Base-by-base conservation (phyloP, 2,113 vertebrate species). In the Tenebrosternarchus preto region DNA sequence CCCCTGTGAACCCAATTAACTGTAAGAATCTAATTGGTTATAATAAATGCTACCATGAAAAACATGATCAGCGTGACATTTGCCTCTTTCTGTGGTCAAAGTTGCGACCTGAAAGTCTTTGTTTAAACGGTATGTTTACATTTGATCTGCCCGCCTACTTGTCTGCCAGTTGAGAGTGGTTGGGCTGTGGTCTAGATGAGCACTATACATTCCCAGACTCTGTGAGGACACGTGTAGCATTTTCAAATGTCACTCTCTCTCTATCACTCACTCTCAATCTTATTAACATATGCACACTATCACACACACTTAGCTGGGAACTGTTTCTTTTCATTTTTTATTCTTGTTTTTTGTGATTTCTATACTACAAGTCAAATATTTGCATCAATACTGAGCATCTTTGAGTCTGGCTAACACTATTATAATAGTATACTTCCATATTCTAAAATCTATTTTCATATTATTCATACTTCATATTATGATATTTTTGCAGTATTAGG, bases 41-140 rank as follows among this genome's bases (percentile, higher is more conserved):
- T 56, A 84, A 81, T 84, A 84, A 84, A 84, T 78, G 76, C 77
- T 81, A 73, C 83, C 64, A 64, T 78, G 63, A 78, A 71, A 81
- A 80, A 84, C 63, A 78, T 7, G 9, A 60, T 77, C 78, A 11
- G 53, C 25, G 59, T 84, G 83, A 84, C 83, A 84, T 84, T 78
- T 84, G 83, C 81, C 43, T 84, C n/a, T 70, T 75, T 82, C 56
- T 85, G 83, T 79, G 83, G 83, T 84, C 27, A 25, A 33, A 56
- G 25, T 57, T 63, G 64, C 66, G 83, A 78, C 79, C 69, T 29
- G 61, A 80, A 80, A 80, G 71, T 82, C 80, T 84, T 84, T 79
- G 76, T 84, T 84, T 84, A 76, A 84, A 81, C 50, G 66, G 71
- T 81, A 68, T 81, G 83, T 84, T 81, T 84, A 78, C 76, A 69